These are phyloP conservation scores for Pontoporia blainvillei DNA, from an alignment of 2,113 vertebrate species.

Conservation along the genomic window DNA sequence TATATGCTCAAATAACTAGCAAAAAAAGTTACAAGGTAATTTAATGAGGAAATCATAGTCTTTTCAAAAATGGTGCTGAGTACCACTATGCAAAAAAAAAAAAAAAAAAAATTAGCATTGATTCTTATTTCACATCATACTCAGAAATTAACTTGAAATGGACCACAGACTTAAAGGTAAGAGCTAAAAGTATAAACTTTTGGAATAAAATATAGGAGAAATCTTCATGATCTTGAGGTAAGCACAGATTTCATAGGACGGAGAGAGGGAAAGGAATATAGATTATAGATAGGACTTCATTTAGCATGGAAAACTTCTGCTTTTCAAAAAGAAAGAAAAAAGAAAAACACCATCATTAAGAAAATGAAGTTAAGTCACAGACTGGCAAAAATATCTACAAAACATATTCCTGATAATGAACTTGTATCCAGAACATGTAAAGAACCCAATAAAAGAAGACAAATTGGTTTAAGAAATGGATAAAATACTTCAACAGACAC, in stretches of 20 bases:
- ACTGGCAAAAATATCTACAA: background rate
- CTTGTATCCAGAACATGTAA: background rate
- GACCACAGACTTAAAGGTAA: background rate
- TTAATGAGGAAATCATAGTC: background rate
- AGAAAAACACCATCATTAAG: background rate
- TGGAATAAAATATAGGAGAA: background rate
- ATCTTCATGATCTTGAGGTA: background rate
- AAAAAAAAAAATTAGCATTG: background rate
- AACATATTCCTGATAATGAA: background rate
- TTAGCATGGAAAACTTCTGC: background rate
- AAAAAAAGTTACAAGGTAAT: background rate
- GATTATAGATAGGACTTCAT: background rate
- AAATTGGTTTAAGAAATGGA: too few relatives aligned
- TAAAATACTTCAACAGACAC: too few relatives aligned
- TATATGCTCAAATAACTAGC: background rate
- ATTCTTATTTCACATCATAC: background rate
- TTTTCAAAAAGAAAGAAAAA: background rate
- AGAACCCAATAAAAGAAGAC: too few relatives aligned
- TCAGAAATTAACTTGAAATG: background rate
- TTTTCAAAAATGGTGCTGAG: background rate
- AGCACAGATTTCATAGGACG: background rate
- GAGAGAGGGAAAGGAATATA: background rate
- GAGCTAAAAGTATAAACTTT: background rate
- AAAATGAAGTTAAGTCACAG: background rate
- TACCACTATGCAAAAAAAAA: too few relatives aligned